A percentile compares a stretch with the other conserved stretches of the same genome.
These are phyloP conservation scores for Circaetus gallicus DNA, from an alignment of 2,113 vertebrate species.

Conservation along the genomic window DNA sequence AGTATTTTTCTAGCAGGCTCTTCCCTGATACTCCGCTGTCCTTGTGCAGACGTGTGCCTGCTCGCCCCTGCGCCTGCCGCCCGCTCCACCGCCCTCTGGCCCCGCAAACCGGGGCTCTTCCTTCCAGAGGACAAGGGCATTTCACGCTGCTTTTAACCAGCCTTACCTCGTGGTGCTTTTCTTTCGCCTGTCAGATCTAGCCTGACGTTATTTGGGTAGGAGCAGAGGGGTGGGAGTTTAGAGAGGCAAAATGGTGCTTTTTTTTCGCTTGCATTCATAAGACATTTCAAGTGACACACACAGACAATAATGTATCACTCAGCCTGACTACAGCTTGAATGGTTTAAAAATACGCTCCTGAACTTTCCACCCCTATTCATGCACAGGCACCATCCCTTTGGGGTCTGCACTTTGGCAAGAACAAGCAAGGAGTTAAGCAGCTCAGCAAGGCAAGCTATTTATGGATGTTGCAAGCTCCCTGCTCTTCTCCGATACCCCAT, in stretches of 20 bases:
- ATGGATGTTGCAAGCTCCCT: slow-evolving; percentile 33
- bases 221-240: slow-evolving; percentile 12
- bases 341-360: slow-evolving; percentile 43
- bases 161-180: background rate
- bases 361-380: slow-evolving; percentile 54
- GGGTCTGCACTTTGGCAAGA: slow-evolving; percentile 53
- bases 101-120: accelerated
- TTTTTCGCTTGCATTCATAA: background rate
- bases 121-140: background rate
- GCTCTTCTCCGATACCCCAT: slow-evolving; percentile 6
- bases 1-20: background rate
- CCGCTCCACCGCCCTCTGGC: accelerated
- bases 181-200: background rate
- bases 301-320: slow-evolving; percentile 26
- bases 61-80: accelerated
- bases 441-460: slow-evolving; percentile 53
- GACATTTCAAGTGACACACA: slow-evolving; percentile 3
- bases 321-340: background rate
- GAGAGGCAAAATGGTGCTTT: background rate
- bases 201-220: slow-evolving; percentile 1
- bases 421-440: slow-evolving; percentile 59
- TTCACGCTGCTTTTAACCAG: background rate
- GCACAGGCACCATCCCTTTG: slow-evolving; percentile 41
- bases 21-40: background rate
- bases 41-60: background rate